A percentile compares a stretch with the other conserved stretches of the same genome.
These are phyloP conservation scores for Drosophila pallidifrons DNA, from an alignment of 1,140 invertebrate genomes.

Conservation along the genomic window DNA sequence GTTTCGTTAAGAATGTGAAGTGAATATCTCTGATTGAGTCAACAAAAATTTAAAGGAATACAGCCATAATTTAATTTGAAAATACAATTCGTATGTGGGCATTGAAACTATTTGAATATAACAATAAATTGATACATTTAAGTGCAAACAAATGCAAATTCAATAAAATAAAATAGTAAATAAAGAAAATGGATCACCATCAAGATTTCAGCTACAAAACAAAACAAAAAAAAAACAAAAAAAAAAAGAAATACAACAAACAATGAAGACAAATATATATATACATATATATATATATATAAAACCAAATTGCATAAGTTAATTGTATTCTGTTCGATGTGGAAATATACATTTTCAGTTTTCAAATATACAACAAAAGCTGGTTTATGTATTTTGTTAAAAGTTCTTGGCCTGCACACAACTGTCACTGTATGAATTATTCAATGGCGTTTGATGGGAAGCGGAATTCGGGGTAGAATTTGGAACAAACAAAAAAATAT, in stretches of 20 bases:
- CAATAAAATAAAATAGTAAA: slow-evolving; percentile 24
- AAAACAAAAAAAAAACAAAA: not conserved
- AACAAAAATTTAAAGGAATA: too few species aligned
- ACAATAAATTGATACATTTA: slow-evolving; percentile 15
- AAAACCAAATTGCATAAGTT: slow-evolving; percentile 6
- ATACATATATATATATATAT: not conserved
- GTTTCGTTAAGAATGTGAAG: not conserved
- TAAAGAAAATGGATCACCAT: slow-evolving; percentile 3
- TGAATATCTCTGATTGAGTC: not conserved
- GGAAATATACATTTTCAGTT: slow-evolving; percentile 34
- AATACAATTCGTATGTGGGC: not conserved
- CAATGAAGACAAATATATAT: not conserved
- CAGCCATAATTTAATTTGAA: too few species aligned
- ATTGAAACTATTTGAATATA: slow-evolving; percentile 6
- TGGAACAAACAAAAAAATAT: too few species aligned
- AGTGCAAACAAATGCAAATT: slow-evolving; percentile 19
- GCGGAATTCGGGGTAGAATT: too few species aligned
- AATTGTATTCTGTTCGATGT: slow-evolving; percentile 20
- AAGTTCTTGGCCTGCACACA: too few species aligned
- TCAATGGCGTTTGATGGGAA: too few species aligned
- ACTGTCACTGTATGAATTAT: too few species aligned
- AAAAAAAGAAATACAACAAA: not conserved
- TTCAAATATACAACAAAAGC: slow-evolving; percentile 14
- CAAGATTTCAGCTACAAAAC: slow-evolving; percentile 9
- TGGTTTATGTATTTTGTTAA: too few species aligned